These are phyloP conservation scores for Mechanitis messenoides DNA, from an alignment of 2,888 invertebrate genomes.

Conservation along the genomic window DNA sequence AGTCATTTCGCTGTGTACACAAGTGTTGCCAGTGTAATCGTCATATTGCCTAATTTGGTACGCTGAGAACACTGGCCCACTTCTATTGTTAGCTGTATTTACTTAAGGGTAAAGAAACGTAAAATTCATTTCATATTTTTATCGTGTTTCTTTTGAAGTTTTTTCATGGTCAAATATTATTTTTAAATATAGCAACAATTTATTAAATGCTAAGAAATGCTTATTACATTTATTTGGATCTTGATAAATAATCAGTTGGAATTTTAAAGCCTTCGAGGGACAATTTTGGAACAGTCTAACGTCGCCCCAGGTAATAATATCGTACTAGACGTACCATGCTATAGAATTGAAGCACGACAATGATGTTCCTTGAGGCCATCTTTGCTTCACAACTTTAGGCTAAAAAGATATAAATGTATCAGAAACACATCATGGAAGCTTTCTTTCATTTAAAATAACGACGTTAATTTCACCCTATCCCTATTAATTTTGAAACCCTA, in stretches of 20 bases:
- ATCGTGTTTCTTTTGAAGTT: neutral
- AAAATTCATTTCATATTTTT: neutral
- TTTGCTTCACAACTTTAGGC: constrained; percentile 53
- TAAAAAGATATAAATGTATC: constrained; percentile 42
- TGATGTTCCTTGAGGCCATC: constrained; percentile 24
- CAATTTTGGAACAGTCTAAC: constrained; percentile 18
- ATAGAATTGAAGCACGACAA: constrained; percentile 20
- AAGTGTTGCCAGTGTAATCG: constrained; percentile 50
- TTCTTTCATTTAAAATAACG: neutral
- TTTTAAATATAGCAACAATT: too few relatives aligned
- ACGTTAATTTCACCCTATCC: neutral
- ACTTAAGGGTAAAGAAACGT: neutral
- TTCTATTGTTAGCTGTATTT: constrained; percentile 30
- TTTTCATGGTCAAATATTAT: too few relatives aligned
- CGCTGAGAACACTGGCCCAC: constrained; percentile 32
- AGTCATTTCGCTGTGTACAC: constrained; percentile 48
- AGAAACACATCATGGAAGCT: constrained; percentile 7
- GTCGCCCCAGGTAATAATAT: constrained; percentile 24
- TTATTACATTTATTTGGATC: too few relatives aligned
- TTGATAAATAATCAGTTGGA: neutral
- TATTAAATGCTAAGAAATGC: too few relatives aligned
- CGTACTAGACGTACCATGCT: constrained; percentile 24
- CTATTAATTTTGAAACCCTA: constrained; percentile 1
- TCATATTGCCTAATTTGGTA: constrained; percentile 55
- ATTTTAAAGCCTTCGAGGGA: constrained; percentile 29